Evolutionary conservation across 2,888 invertebrate species (phyloP).

Genomic region (Oscheius onirici): DNA sequence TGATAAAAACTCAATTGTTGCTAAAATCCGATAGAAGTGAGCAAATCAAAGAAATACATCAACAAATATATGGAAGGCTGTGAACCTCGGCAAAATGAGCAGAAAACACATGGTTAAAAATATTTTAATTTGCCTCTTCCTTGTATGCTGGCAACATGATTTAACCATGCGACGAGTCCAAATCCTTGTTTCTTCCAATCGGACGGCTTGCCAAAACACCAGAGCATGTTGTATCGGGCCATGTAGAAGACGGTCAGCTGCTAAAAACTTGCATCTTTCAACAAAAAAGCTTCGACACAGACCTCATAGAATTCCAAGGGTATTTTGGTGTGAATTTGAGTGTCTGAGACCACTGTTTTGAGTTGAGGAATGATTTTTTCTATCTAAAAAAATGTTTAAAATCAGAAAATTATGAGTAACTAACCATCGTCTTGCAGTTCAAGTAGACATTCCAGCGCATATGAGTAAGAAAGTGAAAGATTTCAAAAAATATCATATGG

Average conservation of each 20-base stretch:
- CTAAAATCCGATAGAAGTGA: too few relatives aligned
- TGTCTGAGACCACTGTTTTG: too few relatives aligned
- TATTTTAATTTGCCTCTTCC: too few relatives aligned
- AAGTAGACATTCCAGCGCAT: slow-evolving; percentile 4
- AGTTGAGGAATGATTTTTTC: too few relatives aligned
- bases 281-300: not conserved
- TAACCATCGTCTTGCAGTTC: not conserved
- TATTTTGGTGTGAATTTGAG: not conserved
- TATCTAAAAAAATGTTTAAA: not conserved
- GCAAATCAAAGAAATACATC: not conserved
- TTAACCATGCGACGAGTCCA: too few relatives aligned
- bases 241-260: slow-evolving; percentile 1
- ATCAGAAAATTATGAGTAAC: not conserved
- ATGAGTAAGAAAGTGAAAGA: not conserved
- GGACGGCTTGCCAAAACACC: not conserved
- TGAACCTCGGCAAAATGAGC: not conserved
- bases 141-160: too few relatives aligned
- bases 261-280: slow-evolving; percentile 5
- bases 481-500: not conserved
- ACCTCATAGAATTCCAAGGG: not conserved
- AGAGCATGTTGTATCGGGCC: slow-evolving; percentile 2
- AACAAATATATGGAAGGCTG: not conserved
- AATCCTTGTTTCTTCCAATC: slow-evolving; percentile 1
- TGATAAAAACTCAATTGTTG: too few relatives aligned
- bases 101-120: too few relatives aligned